Percentiles rank a stretch among this genome's conserved stretches.
Conservation (phyloP, 2,888 invertebrate species). For the Luperina nickerlii region DNA sequence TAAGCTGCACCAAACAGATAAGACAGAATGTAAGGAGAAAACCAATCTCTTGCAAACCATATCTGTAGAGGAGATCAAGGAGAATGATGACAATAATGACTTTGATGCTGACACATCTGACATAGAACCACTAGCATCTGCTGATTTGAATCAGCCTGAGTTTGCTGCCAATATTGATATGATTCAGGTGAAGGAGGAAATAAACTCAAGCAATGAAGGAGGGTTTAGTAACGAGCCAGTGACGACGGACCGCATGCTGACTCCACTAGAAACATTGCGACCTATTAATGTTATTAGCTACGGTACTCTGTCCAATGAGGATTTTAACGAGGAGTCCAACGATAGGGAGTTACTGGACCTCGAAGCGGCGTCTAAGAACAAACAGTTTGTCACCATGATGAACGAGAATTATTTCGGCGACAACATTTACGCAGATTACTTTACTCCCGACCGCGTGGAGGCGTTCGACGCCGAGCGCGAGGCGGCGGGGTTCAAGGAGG, state of each 20-base stretch:
- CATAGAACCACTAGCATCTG: constrained; percentile 78
- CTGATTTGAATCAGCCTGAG: constrained; percentile 71
- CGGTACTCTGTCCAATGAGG: constrained; percentile 79
- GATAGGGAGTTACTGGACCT: constrained; percentile 84
- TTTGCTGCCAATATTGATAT: constrained; percentile 70
- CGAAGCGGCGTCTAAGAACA: constrained; percentile 84
- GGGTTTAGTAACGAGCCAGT: constrained; percentile 78
- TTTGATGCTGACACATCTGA: constrained; percentile 85
- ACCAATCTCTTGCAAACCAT: constrained; percentile 75
- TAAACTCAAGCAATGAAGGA: constrained; percentile 82
- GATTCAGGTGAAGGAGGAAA: constrained; percentile 84
- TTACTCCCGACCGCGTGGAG: constrained; percentile 85
- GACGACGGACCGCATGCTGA: constrained; percentile 72
- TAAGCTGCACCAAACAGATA: constrained; percentile 74
- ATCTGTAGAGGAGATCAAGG: constrained; percentile 80
- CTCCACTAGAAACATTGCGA: constrained; percentile 80
- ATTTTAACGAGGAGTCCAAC: constrained; percentile 85
- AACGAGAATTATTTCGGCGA: constrained; percentile 88
- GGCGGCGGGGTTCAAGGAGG: constrained; percentile 77
- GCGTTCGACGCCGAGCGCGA: constrained; percentile 80
- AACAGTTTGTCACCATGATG: constrained; percentile 88
- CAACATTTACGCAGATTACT: constrained; percentile 87
- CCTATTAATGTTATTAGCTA: constrained; percentile 86
- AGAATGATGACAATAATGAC: constrained; percentile 74
- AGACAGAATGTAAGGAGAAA: constrained; percentile 67